A percentile compares a stretch with the other conserved stretches of the same genome.
These are phyloP conservation scores for Morpho helenor DNA, from an alignment of 2,888 invertebrate species.

Conservation along the genomic window DNA sequence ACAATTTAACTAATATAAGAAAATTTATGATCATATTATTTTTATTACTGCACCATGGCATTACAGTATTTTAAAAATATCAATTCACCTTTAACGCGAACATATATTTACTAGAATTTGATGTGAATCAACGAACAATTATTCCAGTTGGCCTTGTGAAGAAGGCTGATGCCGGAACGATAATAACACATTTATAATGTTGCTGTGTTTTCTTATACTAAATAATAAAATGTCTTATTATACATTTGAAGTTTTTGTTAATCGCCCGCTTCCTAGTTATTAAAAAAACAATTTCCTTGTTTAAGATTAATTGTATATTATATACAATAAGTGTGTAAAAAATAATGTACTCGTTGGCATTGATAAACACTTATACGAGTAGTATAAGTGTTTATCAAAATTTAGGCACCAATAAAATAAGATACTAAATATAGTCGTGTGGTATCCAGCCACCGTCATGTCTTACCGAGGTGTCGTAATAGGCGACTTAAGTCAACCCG, in stretches of 20 bases:
- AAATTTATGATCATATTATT: neutral
- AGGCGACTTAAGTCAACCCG: too few species aligned
- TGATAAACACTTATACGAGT: too few species aligned
- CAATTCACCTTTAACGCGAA: constrained; percentile 23
- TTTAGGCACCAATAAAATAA: too few species aligned
- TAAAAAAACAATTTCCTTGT: constrained; percentile 9
- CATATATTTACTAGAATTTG: constrained; percentile 26
- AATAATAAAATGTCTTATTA: constrained; percentile 24
- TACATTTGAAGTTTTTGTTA: constrained; percentile 23
- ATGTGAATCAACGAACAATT: constrained; percentile 29
- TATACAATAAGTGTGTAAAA: neutral
- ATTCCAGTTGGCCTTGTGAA: constrained; percentile 33
- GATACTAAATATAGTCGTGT: too few species aligned
- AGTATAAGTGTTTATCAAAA: too few species aligned
- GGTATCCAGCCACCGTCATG: too few species aligned
- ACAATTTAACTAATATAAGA: too few species aligned
- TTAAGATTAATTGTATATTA: constrained; percentile 9
- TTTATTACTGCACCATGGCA: neutral
- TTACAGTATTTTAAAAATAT: neutral
- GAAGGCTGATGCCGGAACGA: constrained; percentile 30
- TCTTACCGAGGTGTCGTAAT: too few species aligned
- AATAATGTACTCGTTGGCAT: constrained; percentile 1
- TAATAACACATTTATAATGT: constrained; percentile 32
- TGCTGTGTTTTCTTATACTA: constrained; percentile 27
- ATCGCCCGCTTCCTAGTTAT: constrained; percentile 25